These are phyloP conservation scores for Melitaea cinxia DNA, from an alignment of 1,140 invertebrate species.

Conservation along the genomic window DNA sequence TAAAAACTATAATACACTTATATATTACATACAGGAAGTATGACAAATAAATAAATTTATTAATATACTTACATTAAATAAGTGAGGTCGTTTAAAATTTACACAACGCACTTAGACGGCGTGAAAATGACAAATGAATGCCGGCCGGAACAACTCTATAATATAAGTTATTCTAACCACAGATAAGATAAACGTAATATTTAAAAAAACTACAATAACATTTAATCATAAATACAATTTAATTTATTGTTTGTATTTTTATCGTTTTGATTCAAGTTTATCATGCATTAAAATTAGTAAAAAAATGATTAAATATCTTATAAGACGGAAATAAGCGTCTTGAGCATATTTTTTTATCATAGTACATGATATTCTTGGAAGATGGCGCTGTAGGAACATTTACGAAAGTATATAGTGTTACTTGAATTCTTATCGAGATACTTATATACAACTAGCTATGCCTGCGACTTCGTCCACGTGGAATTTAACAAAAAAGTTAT, in stretches of 20 bases:
- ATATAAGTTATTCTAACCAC: background rate
- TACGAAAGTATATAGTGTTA: too few species aligned
- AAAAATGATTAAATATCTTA: too few species aligned
- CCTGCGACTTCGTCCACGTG: too few species aligned
- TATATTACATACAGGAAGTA: background rate
- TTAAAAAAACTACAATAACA: background rate
- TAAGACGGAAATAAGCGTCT: too few species aligned
- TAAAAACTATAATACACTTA: background rate
- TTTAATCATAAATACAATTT: background rate
- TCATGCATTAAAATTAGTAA: too few species aligned
- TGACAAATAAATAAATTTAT: conserved; percentile 1
- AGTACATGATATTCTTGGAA: background rate
- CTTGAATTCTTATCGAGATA: too few species aligned
- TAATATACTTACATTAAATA: conserved; percentile 29
- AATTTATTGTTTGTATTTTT: background rate
- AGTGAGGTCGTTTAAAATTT: background rate
- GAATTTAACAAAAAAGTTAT: too few species aligned
- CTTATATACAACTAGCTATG: too few species aligned
- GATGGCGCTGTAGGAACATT: background rate
- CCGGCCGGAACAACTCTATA: conserved; percentile 18
- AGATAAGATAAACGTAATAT: background rate
- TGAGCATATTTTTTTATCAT: background rate
- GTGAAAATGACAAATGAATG: conserved; percentile 35
- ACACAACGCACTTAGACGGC: conserved; percentile 15
- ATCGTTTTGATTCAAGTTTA: background rate